Percentiles rank a stretch among this genome's conserved stretches.
Conservation (phyloP, 1,140 invertebrate genomes). For the Trichonephila clavipes region DNA sequence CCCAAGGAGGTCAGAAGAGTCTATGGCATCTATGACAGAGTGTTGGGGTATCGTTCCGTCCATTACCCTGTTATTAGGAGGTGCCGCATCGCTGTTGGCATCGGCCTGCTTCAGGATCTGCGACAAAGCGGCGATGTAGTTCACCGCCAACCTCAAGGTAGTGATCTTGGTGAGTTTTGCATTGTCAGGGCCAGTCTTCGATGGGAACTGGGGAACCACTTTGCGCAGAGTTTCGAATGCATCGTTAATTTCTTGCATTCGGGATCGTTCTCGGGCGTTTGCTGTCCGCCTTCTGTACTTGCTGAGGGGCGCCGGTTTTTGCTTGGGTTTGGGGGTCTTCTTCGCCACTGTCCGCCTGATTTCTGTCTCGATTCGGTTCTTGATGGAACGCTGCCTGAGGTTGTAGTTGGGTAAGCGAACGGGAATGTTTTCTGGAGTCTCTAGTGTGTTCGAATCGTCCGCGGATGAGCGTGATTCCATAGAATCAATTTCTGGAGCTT, state of each 20-base stretch:
- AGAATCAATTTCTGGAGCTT: slow-evolving; percentile 31
- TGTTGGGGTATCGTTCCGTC: slow-evolving; percentile 2
- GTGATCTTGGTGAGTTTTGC: slow-evolving; percentile 94
- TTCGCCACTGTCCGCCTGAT: slow-evolving; percentile 79
- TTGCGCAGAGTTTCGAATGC: slow-evolving; percentile 90
- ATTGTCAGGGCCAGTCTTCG: slow-evolving; percentile 78
- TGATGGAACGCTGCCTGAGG: slow-evolving; percentile 82
- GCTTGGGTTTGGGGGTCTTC: slow-evolving; percentile 83
- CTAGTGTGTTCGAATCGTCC: slow-evolving; percentile 22
- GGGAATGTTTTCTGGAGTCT: slow-evolving; percentile 7
- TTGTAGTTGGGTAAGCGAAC: slow-evolving; percentile 81
- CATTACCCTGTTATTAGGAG: slow-evolving; percentile 44
- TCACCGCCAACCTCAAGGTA: slow-evolving; percentile 91
- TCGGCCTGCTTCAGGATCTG: slow-evolving; percentile 81
- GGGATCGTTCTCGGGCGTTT: slow-evolving; percentile 90
- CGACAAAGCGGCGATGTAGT: slow-evolving; percentile 88
- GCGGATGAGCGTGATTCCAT: slow-evolving; percentile 39
- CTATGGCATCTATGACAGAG: slow-evolving; percentile 55
- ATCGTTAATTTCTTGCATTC: slow-evolving; percentile 93
- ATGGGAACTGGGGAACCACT: slow-evolving; percentile 85
- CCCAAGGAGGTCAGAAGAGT: slow-evolving; percentile 57
- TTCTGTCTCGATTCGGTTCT: slow-evolving; percentile 82
- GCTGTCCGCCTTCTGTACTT: slow-evolving; percentile 94
- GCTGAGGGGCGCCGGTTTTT: slow-evolving; percentile 90
- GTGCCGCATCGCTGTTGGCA: slow-evolving; percentile 11